phyloP scores from a whole-genome alignment of 1,140 invertebrate species.

The Zophobas atratus region DNA sequence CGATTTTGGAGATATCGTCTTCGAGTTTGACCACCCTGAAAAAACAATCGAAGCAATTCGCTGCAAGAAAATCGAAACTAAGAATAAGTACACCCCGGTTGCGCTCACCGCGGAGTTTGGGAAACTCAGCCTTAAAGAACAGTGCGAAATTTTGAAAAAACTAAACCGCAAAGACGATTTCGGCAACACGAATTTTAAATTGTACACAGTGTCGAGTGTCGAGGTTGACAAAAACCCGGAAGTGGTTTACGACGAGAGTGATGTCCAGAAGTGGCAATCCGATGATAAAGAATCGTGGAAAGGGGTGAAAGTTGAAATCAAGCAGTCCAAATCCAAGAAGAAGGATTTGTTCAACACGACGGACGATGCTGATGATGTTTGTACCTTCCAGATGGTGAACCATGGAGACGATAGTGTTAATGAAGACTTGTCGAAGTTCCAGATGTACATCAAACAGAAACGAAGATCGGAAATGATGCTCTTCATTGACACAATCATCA shows the following conservation, averaged over 20 bases:
- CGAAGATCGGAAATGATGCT: neutral
- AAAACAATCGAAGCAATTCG: neutral
- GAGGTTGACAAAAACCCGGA: neutral
- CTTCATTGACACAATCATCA: too few relatives aligned
- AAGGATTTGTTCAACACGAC: neutral
- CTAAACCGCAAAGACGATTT: neutral
- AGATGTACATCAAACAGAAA: neutral
- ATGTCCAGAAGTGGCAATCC: neutral
- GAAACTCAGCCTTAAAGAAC: neutral
- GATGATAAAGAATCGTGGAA: neutral
- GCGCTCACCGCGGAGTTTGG: neutral
- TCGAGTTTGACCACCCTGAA: neutral
- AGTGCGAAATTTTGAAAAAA: neutral
- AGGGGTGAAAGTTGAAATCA: too few relatives aligned
- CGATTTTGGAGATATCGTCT: conserved; percentile 5
- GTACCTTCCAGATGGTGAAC: neutral
- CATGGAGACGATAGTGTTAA: neutral
- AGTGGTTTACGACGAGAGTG: neutral
- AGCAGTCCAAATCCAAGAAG: neutral
- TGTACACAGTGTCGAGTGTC: neutral
- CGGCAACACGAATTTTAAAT: neutral
- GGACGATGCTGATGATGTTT: neutral
- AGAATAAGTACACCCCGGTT: neutral
- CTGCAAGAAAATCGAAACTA: conserved; percentile 1
- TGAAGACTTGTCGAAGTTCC: neutral